Conservation (phyloP, 2,113 vertebrate genomes). For the Odontophorus gujanensis region DNA sequence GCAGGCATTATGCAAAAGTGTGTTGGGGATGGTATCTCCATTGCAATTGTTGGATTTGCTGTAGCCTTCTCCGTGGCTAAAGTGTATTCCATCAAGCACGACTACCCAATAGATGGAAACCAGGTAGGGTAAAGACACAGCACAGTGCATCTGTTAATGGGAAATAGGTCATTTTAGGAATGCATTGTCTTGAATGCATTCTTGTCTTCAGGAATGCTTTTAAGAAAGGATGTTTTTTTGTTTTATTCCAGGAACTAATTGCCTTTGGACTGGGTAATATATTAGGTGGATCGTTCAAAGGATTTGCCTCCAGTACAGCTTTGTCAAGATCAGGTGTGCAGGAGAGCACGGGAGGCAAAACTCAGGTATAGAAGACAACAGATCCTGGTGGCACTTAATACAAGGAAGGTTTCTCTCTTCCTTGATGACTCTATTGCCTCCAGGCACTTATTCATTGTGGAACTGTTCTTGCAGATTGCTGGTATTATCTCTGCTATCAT, state of each 20-base stretch:
- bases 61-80: conserved; percentile 94
- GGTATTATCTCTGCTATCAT: conserved; percentile 89
- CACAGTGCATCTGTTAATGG: background rate
- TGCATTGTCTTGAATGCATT: background rate
- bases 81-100: conserved; percentile 93
- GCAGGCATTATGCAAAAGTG: conserved; percentile 77
- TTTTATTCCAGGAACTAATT: conserved; percentile 87
- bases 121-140: conserved; percentile 79
- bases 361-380: conserved; percentile 83
- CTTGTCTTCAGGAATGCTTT: background rate
- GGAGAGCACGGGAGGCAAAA: conserved; percentile 96
- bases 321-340: conserved; percentile 94
- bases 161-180: background rate
- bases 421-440: background rate
- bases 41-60: conserved; percentile 91
- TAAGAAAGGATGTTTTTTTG: background rate
- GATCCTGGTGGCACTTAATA: background rate
- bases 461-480: conserved; percentile 82
- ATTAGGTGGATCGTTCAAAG: conserved; percentile 88
- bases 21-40: conserved; percentile 84
- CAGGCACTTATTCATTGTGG: background rate
- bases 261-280: conserved; percentile 94
- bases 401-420: background rate
- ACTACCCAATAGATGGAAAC: conserved; percentile 90
- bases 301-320: conserved; percentile 90